phyloP scores from a whole-genome alignment of 2,888 invertebrate species.

The Iselma pallidipennis region DNA sequence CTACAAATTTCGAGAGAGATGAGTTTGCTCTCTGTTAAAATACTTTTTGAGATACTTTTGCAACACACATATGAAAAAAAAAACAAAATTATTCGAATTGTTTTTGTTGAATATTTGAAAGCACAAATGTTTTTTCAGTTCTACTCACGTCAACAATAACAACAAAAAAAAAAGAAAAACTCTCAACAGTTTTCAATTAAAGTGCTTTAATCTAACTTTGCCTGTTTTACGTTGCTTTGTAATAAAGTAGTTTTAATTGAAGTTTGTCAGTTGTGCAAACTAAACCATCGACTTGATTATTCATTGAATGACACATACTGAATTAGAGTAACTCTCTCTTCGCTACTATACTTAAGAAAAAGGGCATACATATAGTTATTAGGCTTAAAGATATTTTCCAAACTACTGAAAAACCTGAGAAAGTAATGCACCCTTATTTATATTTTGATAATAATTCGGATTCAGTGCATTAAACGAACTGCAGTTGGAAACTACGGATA shows the following conservation, averaged over 20 bases:
- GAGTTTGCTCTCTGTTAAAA: neutral
- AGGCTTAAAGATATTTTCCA: too few species aligned
- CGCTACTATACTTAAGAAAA: too few species aligned
- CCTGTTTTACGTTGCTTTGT: neutral
- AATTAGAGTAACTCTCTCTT: too few species aligned
- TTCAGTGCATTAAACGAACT: too few species aligned
- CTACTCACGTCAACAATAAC: neutral
- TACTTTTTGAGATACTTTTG: neutral
- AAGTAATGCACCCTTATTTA: too few species aligned
- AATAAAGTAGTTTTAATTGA: constrained; percentile 1
- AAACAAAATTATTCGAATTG: too few species aligned
- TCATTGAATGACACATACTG: neutral
- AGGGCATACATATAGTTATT: too few species aligned
- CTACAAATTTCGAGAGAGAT: neutral
- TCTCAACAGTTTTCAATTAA: neutral
- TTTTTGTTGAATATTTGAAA: neutral
- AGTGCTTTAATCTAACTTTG: neutral
- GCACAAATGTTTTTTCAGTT: neutral
- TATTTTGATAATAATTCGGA: too few species aligned
- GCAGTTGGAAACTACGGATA: constrained; percentile 1
- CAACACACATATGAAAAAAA: neutral
- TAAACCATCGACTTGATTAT: neutral
- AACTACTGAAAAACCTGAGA: too few species aligned
- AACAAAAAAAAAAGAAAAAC: neutral
- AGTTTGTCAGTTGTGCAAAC: neutral